A percentile compares a stretch with the other conserved stretches of the same genome.
Evolutionary conservation across 2,888 invertebrate genomes (phyloP).

Genomic region (Hipparchia sbordonii): DNA sequence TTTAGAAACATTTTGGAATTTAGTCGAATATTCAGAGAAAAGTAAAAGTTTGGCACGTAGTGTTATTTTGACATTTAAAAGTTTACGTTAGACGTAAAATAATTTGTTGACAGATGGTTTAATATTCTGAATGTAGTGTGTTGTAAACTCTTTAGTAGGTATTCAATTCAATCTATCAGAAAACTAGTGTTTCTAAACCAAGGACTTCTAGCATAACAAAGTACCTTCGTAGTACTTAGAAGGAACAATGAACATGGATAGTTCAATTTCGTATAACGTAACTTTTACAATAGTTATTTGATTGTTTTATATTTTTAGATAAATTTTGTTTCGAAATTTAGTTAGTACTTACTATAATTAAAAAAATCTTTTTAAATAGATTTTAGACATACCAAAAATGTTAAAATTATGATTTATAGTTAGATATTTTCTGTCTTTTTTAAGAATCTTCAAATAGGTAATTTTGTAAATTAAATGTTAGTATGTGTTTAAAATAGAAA

Average conservation of each 20-base stretch:
- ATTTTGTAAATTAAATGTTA: neutral
- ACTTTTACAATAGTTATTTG: constrained; percentile 1
- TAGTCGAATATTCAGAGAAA: neutral
- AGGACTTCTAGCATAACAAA: neutral
- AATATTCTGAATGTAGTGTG: neutral
- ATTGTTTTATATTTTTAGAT: constrained; percentile 1
- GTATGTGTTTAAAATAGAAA: neutral
- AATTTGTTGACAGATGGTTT: neutral
- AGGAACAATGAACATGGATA: constrained; percentile 21
- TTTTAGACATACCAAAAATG: neutral
- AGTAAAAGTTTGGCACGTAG: constrained; percentile 6
- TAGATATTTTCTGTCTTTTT: neutral
- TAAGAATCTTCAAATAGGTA: neutral
- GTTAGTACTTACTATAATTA: neutral
- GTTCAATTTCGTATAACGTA: neutral
- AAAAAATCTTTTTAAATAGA: neutral
- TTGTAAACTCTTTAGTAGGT: neutral
- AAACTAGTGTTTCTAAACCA: neutral
- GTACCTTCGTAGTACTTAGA: constrained; percentile 43
- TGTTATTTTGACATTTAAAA: neutral
- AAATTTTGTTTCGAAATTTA: neutral
- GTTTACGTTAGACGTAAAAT: constrained; percentile 8
- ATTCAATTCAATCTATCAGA: neutral
- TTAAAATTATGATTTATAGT: neutral
- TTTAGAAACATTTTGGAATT: too few species aligned